These are phyloP conservation scores for Drosophila lacertosa DNA, from an alignment of 1,140 invertebrate genomes.

Conservation along the genomic window DNA sequence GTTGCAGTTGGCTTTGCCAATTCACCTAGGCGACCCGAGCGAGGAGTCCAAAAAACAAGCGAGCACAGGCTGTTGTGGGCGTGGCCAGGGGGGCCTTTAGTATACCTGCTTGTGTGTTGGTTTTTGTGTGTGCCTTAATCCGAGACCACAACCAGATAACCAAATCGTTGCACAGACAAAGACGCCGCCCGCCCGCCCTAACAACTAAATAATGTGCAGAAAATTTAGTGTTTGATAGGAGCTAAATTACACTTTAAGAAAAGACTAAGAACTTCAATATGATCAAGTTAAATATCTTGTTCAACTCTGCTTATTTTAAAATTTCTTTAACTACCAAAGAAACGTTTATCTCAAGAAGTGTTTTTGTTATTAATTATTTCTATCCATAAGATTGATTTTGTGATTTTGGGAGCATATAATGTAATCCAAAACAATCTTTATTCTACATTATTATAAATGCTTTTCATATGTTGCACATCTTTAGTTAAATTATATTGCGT, in stretches of 20 bases:
- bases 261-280: too few species aligned
- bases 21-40: constrained; percentile 16
- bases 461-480: too few species aligned
- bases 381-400: too few species aligned
- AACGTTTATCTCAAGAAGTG: too few species aligned
- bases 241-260: background rate
- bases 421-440: too few species aligned
- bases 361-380: too few species aligned
- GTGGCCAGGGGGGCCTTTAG: constrained; percentile 29
- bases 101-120: constrained; percentile 30
- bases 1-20: background rate
- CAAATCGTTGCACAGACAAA: constrained; percentile 64
- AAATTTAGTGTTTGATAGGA: constrained; percentile 59
- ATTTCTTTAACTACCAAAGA: too few species aligned
- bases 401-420: too few species aligned
- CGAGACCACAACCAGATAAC: constrained; percentile 71
- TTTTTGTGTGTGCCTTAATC: constrained; percentile 54
- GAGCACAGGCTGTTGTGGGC: background rate
- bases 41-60: constrained; percentile 8
- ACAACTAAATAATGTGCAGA: constrained; percentile 79
- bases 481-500: too few species aligned
- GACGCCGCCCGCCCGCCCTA: constrained; percentile 37
- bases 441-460: too few species aligned
- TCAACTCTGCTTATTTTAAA: too few species aligned
- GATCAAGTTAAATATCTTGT: too few species aligned